A percentile compares a stretch with the other conserved stretches of the same genome.
phyloP scores from a whole-genome alignment of 2,797 vertebrate genomes.

The Streptopelia turtur region DNA sequence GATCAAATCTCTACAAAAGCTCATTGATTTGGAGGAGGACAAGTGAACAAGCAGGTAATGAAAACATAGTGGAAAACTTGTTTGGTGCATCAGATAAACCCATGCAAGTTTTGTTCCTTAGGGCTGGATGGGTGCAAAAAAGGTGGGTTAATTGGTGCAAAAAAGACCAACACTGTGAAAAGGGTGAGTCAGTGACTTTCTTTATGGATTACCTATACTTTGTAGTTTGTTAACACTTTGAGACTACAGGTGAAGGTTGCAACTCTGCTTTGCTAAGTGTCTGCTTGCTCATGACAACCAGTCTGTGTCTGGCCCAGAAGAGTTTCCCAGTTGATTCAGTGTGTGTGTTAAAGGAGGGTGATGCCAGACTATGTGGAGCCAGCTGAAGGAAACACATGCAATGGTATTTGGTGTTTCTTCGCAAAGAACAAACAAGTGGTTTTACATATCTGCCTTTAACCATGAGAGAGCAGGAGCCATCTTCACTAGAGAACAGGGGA shows the following conservation, averaged over 20 bases:
- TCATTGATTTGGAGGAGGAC: background rate
- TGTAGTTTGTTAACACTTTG: background rate
- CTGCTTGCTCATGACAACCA: background rate
- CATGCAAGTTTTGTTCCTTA: background rate
- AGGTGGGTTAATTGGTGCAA: background rate
- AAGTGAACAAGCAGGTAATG: background rate
- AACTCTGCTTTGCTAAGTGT: background rate
- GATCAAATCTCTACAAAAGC: background rate
- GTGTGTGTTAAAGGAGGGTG: background rate
- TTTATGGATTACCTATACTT: background rate
- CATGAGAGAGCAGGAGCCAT: conserved; percentile 29
- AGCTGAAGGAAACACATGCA: background rate
- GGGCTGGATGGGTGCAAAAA: background rate
- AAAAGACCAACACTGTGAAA: background rate
- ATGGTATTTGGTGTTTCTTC: background rate
- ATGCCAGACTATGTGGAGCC: conserved; percentile 27
- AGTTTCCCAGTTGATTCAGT: background rate
- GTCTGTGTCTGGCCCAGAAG: background rate
- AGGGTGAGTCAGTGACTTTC: background rate
- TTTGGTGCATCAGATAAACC: background rate
- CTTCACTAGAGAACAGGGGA: background rate
- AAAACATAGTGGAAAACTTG: background rate
- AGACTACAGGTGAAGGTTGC: background rate
- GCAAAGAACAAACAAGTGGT: conserved; percentile 28
- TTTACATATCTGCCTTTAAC: conserved; percentile 24